Conservation (phyloP, 2,888 invertebrate species). For the Terebella lapidaria region DNA sequence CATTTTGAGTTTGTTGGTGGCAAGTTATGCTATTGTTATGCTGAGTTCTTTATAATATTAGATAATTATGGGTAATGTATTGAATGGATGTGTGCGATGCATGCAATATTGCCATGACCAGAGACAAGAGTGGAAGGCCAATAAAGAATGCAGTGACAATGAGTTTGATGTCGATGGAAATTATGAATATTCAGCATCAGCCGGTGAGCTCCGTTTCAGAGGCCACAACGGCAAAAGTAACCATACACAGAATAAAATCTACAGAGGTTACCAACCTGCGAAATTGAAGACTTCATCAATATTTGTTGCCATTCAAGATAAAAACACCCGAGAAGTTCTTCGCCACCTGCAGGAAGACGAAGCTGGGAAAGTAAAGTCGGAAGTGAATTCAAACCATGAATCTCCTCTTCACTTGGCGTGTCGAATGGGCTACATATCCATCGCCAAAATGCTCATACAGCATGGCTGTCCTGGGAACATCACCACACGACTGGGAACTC, state of each 20-base stretch:
- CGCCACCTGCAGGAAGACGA: not conserved
- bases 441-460: not conserved
- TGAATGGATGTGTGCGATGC: conserved; percentile 2
- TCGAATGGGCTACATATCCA: not conserved
- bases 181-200: too few relatives aligned
- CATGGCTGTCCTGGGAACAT: not conserved
- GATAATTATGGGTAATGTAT: not conserved
- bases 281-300: not conserved
- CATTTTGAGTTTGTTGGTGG: too few relatives aligned
- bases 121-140: not conserved
- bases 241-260: too few relatives aligned
- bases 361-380: not conserved
- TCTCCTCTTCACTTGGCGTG: conserved; percentile 1
- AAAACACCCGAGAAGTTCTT: not conserved
- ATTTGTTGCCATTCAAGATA: not conserved
- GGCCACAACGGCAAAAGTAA: too few relatives aligned
- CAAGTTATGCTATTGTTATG: too few relatives aligned
- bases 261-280: too few relatives aligned
- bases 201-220: too few relatives aligned
- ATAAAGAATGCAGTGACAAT: too few relatives aligned
- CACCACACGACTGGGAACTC: not conserved
- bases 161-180: too few relatives aligned
- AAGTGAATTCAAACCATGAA: not conserved
- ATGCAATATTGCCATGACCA: not conserved
- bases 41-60: too few relatives aligned